Evolutionary conservation across 2,113 vertebrate genomes (phyloP), one percentile per base, ranked within the genome.

Genomic region (Cyanocitta stelleri): DNA sequence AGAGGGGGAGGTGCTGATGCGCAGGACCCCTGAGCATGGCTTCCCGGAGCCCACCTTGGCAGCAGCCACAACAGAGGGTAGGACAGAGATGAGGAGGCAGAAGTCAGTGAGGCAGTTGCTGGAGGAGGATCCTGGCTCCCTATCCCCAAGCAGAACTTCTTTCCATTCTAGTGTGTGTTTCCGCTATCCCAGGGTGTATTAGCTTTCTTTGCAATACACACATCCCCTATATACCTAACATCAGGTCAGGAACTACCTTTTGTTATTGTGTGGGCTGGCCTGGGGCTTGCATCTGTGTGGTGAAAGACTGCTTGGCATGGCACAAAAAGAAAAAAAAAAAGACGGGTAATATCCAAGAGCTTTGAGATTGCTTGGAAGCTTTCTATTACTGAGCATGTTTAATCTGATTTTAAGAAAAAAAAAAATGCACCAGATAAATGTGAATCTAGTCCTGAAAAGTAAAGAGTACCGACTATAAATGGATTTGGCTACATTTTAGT

Each of bases 51-150:
- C 97, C 98, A 98, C 97, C 98, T 97, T 98, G 97, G 98, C 98
- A 98, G 97, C 99, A 97, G 98, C 99, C 99, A 99, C 99, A 95
- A 98, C 98, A 96, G 99, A 99, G 99, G 99, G 99, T 99, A 99
- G 99, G 99, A 99, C 98, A 98, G 98, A 98, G 98, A 98, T 98
- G 98, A 98, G 97, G 96, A 98, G 97, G 85, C 98, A 98, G 97
- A 97, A 98, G 97, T 97, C 98, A 98, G 98, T 97, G 97, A 98
- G 98, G 98, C 98, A 98, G 97, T 98, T 98, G 97, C 97, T 98
- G 97, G 98, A 97, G 97, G 96, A 98, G 96, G 96, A 98, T 97
- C 95, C 97, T 89, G 95, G 95, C 97, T 97, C 97, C 95, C 96
- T 98, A 81, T 97, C 96, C 97, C 97, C 97, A 97, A 95, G 97